Base-by-base conservation (phyloP, 2,888 invertebrate species). In the Trissonchulus latispiculum region DNA sequence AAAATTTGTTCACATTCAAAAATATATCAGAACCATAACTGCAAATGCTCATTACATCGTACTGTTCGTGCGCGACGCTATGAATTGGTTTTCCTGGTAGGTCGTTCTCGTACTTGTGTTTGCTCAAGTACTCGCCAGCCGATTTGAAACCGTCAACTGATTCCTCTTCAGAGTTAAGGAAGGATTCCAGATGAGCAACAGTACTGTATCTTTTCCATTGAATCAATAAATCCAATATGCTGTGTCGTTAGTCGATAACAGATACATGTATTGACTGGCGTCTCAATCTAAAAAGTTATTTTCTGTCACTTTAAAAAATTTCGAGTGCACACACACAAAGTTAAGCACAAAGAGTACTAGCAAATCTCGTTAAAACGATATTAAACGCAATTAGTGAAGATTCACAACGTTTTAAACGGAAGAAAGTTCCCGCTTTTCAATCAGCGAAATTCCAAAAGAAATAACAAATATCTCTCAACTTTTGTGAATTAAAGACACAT, bases 41-140 rank as follows among this genome's bases (percentile, higher is more conserved):
- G 70, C 36, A 23, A 72, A 72, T 36, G 23, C 33, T 2, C n/a
- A 72, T 23, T 67, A 72, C 37, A n/a, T 72, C 2, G 72, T 72
- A 1, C 28, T 72, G 8, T 72, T 72, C 28, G 31, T 61, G 2
- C 15, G 31, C 2, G 72, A 72, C 37, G 2, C 31, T 2, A 29
- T 29, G 28, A 72, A 36, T 36, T 2, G 28, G 71, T 23, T 72
- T n/a, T 37, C 73, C 71, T 2, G 35, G 31, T 23, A 32, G 36
- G 28, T 32, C 37, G 29, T 35, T 72, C 48, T 73, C 28, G 2
- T 61, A 32, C 61, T 31, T 28, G 73, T 71, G 1, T 73, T 33
- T 71, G 23, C 23, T 15, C 61, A 73, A 59, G 73, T 71, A 2
- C 48, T 61, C 18, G 2, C 15, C 8, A 37, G 29, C 72, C n/a